A percentile compares a stretch with the other conserved stretches of the same genome.
Evolutionary conservation across 2,888 invertebrate species (phyloP).

Genomic region (Copidosoma aretas): DNA sequence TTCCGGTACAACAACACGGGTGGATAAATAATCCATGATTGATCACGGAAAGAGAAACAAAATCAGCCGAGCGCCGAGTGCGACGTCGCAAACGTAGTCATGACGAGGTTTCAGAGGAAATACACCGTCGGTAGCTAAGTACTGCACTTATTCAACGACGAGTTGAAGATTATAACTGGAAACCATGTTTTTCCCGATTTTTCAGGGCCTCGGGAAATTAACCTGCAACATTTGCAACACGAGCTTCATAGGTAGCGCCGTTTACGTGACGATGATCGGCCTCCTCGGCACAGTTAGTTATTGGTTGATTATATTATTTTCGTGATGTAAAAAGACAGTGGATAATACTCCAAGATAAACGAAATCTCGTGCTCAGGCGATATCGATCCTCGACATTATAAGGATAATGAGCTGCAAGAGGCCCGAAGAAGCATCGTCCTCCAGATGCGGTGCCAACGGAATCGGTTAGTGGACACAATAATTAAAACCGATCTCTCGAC

Average conservation of each 20-base stretch:
- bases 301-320: no score
- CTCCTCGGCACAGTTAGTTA: slow-evolving; percentile 60
- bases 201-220: slow-evolving; percentile 32
- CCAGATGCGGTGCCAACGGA: slow-evolving; percentile 38
- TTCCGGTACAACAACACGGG: no score
- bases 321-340: background rate
- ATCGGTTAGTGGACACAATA: slow-evolving; percentile 44
- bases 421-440: slow-evolving; percentile 43
- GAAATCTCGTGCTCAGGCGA: slow-evolving; percentile 45
- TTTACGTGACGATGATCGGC: slow-evolving; percentile 57
- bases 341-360: background rate
- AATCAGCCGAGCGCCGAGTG: background rate
- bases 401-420: slow-evolving; percentile 53
- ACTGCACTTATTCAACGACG: slow-evolving; percentile 1
- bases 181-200: background rate
- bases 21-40: no score
- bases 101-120: slow-evolving; percentile 17
- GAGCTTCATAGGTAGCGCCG: slow-evolving; percentile 54
- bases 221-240: slow-evolving; percentile 56
- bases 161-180: background rate
- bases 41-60: background rate
- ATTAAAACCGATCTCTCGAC: background rate
- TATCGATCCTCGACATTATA: slow-evolving; percentile 56
- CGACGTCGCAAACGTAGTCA: background rate
- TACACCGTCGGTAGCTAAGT: slow-evolving; percentile 4